Base-by-base conservation (phyloP, 2,113 vertebrate genomes). In the Ictalurus furcatus region DNA sequence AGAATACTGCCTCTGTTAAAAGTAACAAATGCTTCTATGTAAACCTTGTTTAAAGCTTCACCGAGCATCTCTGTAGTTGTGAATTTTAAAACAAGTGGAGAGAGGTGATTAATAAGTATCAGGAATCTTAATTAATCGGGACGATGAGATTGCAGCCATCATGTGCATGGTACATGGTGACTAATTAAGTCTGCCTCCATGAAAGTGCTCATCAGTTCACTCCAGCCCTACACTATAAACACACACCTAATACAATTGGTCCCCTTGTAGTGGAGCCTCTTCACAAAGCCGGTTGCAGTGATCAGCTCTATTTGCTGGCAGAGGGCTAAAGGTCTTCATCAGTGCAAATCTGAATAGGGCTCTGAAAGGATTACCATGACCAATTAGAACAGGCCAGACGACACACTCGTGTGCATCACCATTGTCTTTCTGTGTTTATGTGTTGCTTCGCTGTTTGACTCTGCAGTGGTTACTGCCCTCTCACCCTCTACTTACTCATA, bases 301-400 rank as follows among this genome's bases (percentile, higher is more conserved):
- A 84, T 90, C 89, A 88, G 91, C 89, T 89, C 78, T 89, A 88
- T 85, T 82, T 86, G 54, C 73, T 90, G 84, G 85, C 78, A 74
- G 54, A 63, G 56, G 23, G 88, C 87, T 80, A 88, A 34, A 30
- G 84, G 63, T 56, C 73, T 87, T 80, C 48, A 90, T 90, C 87
- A 85, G 84, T 52, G 67, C 88, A 85, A 19, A 48, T 73, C 52
- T 65, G 61, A 56, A 73, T 74, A 56, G 44, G 85, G 34, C 78
- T 89, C 87, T 84, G 86, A 89, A 87, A 83, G 78, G 65, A 88
- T 83, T 80, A 88, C 52, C 21, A 88, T 7, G 58, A 86, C 84
- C 87, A 89, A 80, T 86, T 71, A 86, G 87, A 89, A 85, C 84
- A 69, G 67, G 76, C 61, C 76, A 71, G 37, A 40, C 40, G 80